Evolutionary conservation across 2,797 vertebrate genomes (phyloP), one percentile per base, ranked within the genome.

Genomic region (Pagetopsis macropterus): DNA sequence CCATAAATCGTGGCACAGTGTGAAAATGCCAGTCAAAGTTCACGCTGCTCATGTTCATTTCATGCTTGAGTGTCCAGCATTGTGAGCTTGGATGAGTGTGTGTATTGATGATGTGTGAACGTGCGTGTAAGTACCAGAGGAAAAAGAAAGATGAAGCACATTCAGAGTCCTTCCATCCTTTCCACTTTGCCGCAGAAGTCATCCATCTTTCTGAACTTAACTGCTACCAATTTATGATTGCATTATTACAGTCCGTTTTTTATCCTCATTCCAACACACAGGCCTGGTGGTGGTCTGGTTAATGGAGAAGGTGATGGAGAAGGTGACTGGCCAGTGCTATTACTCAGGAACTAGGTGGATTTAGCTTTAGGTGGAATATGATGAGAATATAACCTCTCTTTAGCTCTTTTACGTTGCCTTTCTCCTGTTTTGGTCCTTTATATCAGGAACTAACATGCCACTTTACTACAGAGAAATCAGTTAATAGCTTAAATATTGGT

Each of bases 11-110:
- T 66, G 79, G 54, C 3, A 54, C 75, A 2, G 79, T 74, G 88
- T 84, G 87, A 89, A 93, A 93, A 93, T 89, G 91, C 88, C 89
- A 94, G 91, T 94, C 89, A 90, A 92, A 94, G 93, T 94, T 94
- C 93, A 92, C 71, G 65, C 89, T 67, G 88, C 90, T 91, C 90
- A 83, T 93, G 92, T 93, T 94, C 91, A 93, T 93, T 94, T 95
- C 93, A 94, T 85, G 93, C 91, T 93, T 90, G 86, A 92, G 84
- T 16, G 87, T 93, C 87, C 91, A 56, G 75, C 84, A 69, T 76
- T 10, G 69, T 51, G 85, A 80, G 84, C 65, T 68, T 70, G 82
- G 79, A 81, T 69, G 84, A 76, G 83, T 67, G 70, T 84, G 86
- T 73, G 84, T 88, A 73, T 81, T 88, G 90, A 91, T 82, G 89